These are phyloP conservation scores for Cryptophagus acutangulus DNA, from an alignment of 2,888 invertebrate genomes.

Conservation along the genomic window DNA sequence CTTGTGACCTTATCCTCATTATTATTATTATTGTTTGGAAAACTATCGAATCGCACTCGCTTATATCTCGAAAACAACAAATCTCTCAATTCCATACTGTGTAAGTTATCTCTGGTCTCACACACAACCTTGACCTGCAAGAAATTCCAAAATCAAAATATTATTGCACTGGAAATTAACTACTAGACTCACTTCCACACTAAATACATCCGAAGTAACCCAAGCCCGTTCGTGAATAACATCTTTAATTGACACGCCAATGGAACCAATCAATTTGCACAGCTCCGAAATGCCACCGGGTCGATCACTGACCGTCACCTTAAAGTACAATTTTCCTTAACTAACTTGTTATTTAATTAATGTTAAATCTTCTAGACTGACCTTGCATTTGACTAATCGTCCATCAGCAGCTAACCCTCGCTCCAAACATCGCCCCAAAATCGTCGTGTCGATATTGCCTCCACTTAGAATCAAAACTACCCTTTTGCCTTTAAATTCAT, in stretches of 20 bases:
- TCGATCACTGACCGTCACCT: conserved; percentile 75
- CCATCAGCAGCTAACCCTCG: conserved; percentile 85
- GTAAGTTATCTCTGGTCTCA: conserved; percentile 80
- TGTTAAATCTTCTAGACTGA: too few species aligned
- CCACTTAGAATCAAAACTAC: conserved; percentile 75
- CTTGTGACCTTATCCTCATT: too few species aligned
- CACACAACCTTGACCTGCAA: conserved; percentile 81
- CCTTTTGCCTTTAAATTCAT: conserved; percentile 65
- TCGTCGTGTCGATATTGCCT: conserved; percentile 90
- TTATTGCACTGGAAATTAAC: neutral
- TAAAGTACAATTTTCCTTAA: too few species aligned
- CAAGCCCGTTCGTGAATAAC: conserved; percentile 95
- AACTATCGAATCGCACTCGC: conserved; percentile 52
- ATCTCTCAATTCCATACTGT: conserved; percentile 60
- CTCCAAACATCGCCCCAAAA: conserved; percentile 82
- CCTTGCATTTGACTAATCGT: conserved; percentile 68
- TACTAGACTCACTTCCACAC: conserved; percentile 58
- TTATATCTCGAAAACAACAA: conserved; percentile 54
- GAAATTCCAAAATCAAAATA: conserved; percentile 29
- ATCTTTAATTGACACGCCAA: conserved; percentile 89
- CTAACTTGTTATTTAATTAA: too few species aligned
- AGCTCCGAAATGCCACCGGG: conserved; percentile 86
- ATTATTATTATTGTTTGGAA: too few species aligned
- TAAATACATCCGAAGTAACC: conserved; percentile 85
- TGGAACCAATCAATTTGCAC: conserved; percentile 66